Percentiles rank a stretch among this genome's conserved stretches.
phyloP scores from a whole-genome alignment of 1,140 invertebrate species.

The Helicorthomorpha holstii region DNA sequence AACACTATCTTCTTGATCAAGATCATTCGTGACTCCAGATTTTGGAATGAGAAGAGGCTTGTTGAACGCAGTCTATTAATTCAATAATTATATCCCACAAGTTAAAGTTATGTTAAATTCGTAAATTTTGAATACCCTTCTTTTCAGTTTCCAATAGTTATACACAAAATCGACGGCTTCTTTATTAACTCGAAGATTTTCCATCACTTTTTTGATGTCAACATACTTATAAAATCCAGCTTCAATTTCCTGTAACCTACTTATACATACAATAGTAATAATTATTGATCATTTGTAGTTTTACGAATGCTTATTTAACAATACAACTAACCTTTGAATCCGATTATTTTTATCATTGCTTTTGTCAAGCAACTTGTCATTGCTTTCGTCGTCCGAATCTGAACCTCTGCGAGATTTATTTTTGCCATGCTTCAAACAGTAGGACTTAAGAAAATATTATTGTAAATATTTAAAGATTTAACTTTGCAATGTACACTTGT shows the following conservation, averaged over 20 bases:
- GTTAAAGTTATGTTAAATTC: neutral
- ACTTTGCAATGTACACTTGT: constrained; percentile 5
- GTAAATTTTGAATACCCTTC: constrained; percentile 27
- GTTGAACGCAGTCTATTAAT: constrained; percentile 53
- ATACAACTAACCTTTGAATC: no score
- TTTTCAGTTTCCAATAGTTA: constrained; percentile 90
- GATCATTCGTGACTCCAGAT: constrained; percentile 58
- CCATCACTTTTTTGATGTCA: constrained; percentile 46
- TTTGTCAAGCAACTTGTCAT: constrained; percentile 36
- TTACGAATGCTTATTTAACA: no score
- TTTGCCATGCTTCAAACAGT: constrained; percentile 90
- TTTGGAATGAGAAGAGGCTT: constrained; percentile 71
- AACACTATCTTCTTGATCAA: constrained; percentile 49
- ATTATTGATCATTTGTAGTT: no score
- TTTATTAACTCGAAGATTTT: constrained; percentile 52
- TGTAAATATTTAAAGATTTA: neutral
- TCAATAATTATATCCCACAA: constrained; percentile 7
- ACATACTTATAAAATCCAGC: constrained; percentile 86
- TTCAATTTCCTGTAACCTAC: constrained; percentile 77
- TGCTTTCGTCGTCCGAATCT: constrained; percentile 15
- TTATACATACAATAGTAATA: no score
- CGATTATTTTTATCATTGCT: no score
- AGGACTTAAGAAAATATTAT: constrained; percentile 40
- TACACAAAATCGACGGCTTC: constrained; percentile 70
- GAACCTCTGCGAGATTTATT: constrained; percentile 59